Evolutionary conservation across 2,113 vertebrate species (phyloP).

Genomic region (Balaenoptera acutorostrata): DNA sequence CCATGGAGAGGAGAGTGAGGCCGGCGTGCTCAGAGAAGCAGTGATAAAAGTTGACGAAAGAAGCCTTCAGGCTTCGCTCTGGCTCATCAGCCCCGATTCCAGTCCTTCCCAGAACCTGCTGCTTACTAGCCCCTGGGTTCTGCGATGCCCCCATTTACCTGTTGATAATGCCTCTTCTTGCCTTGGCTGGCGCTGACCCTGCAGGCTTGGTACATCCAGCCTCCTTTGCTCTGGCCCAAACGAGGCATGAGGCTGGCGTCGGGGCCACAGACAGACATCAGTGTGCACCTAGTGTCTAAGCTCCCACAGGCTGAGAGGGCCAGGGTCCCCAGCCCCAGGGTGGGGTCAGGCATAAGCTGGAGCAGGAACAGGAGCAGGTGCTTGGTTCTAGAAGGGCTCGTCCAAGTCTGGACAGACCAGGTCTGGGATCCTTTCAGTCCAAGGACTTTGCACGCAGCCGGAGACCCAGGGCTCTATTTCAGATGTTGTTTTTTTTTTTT

Average conservation of each 20-base stretch:
- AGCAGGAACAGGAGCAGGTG: not conserved
- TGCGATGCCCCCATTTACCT: not conserved
- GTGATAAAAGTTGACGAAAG: not conserved
- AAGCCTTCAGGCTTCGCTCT: rapidly evolving
- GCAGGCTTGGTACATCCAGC: too few species aligned
- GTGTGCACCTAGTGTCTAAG: not conserved
- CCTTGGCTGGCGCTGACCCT: not conserved
- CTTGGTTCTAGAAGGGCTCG: too few species aligned
- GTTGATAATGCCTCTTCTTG: rapidly evolving
- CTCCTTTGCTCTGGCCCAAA: not conserved
- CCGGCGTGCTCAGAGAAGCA: not conserved
- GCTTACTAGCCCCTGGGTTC: not conserved
- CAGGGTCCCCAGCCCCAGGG: rapidly evolving
- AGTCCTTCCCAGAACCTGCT: not conserved
- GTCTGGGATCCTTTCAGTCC: not conserved
- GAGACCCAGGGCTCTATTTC: too few species aligned
- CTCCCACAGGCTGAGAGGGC: not conserved
- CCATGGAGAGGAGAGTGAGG: not conserved
- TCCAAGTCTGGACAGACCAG: not conserved
- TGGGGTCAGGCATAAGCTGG: not conserved
- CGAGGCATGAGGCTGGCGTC: rapidly evolving
- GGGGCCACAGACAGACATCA: not conserved
- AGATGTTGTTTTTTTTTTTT: not conserved
- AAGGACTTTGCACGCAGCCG: rapidly evolving
- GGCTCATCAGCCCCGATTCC: not conserved